Percentiles rank a stretch among this genome's conserved stretches.
Conservation (phyloP, 2,888 invertebrate genomes). For the Ophion obscuratus region DNA sequence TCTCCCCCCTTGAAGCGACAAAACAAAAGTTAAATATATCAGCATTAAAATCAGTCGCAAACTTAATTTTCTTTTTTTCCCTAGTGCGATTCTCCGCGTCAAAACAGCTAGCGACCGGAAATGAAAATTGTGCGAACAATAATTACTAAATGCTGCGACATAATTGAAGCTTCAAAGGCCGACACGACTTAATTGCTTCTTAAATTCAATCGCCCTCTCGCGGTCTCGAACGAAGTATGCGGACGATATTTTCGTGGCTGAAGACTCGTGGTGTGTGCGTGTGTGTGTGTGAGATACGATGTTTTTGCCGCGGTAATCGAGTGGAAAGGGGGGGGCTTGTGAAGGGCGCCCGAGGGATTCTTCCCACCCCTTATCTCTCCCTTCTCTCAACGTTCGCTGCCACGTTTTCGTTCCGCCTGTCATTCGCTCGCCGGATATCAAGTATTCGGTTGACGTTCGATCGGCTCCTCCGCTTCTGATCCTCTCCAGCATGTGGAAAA, state of each 20-base stretch:
- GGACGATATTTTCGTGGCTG: conserved; percentile 20
- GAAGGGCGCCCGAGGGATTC: conserved; percentile 62
- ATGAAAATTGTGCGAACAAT: not conserved
- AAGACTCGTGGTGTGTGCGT: conserved; percentile 24
- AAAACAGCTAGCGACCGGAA: not conserved
- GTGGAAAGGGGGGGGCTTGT: conserved; percentile 54
- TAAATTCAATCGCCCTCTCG: not conserved
- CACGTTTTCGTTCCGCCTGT: conserved; percentile 77
- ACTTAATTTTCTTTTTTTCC: not conserved
- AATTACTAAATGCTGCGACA: not conserved
- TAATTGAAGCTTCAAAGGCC: not conserved
- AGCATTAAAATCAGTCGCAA: too few relatives aligned
- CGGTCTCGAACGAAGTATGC: not conserved
- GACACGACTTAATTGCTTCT: not conserved
- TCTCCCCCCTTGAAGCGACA: too few relatives aligned
- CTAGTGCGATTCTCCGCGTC: not conserved
- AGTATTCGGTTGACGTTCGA: conserved; percentile 51
- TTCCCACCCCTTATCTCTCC: conserved; percentile 47
- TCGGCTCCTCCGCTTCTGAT: conserved; percentile 31
- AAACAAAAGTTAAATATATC: too few relatives aligned
- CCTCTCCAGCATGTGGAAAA: conserved; percentile 28
- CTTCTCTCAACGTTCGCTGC: conserved; percentile 71
- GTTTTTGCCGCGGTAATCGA: conserved; percentile 45
- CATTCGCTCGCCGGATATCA: conserved; percentile 69
- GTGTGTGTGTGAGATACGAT: conserved; percentile 32